A percentile compares a stretch with the other conserved stretches of the same genome.
These are phyloP conservation scores for Rhamnusium bicolor DNA, from an alignment of 2,888 invertebrate species.

Conservation along the genomic window DNA sequence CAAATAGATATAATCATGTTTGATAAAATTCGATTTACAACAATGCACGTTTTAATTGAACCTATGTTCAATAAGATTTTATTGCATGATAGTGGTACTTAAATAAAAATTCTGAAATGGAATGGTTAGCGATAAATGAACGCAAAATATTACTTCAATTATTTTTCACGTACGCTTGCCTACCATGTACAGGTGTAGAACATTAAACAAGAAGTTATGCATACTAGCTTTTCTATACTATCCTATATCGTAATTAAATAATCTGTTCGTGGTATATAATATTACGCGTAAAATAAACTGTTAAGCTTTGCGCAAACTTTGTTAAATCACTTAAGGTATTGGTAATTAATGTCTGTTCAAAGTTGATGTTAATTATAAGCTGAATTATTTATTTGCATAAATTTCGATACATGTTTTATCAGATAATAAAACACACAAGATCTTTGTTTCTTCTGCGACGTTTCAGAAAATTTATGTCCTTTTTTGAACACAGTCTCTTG, in stretches of 20 bases:
- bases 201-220: conserved; percentile 23
- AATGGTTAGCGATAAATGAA: conserved; percentile 12
- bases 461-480: no score
- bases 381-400: background rate
- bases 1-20: conserved; percentile 12
- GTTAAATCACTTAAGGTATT: conserved; percentile 23
- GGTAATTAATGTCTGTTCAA: conserved; percentile 9
- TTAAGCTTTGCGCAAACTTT: conserved; percentile 20
- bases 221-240: conserved; percentile 4
- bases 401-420: no score
- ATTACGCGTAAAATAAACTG: conserved; percentile 23
- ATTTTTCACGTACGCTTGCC: conserved; percentile 14
- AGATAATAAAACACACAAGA: no score
- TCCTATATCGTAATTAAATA: conserved; percentile 34
- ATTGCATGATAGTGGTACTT: conserved; percentile 30
- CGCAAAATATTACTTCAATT: conserved; percentile 31
- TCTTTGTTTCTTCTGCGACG: no score
- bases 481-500: no score
- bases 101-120: conserved; percentile 1
- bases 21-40: conserved; percentile 41
- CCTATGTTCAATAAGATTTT: conserved; percentile 39
- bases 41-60: conserved; percentile 45
- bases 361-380: background rate
- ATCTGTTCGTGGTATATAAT: conserved; percentile 8
- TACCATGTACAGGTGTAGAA: conserved; percentile 16